A percentile compares a stretch with the other conserved stretches of the same genome.
phyloP scores from a whole-genome alignment of 2,113 vertebrate species.

The Amazona guildingii region DNA sequence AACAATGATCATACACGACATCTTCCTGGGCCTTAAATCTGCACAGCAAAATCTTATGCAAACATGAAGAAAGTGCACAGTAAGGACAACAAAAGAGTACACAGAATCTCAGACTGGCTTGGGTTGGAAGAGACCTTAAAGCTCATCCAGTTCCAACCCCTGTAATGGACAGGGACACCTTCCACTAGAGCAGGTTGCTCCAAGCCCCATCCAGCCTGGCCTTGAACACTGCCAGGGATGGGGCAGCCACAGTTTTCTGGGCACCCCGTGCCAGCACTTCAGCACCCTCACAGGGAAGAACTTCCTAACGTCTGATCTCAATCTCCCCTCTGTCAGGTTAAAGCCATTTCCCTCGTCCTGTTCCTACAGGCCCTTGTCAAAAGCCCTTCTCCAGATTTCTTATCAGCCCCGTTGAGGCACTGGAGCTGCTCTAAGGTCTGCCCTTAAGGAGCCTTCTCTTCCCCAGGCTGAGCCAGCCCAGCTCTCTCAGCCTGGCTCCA shows the following conservation, averaged over 20 bases:
- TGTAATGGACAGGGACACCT: background rate
- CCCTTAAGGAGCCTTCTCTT: background rate
- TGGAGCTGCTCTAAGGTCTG: background rate
- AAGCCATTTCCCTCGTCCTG: background rate
- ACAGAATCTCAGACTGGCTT: background rate
- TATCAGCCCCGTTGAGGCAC: background rate
- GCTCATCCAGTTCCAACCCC: background rate
- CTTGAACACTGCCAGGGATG: background rate
- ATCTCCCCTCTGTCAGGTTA: background rate
- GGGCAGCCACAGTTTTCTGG: background rate
- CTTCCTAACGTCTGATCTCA: background rate
- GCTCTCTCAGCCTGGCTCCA: too few species aligned
- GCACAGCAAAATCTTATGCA: background rate
- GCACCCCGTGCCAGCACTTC: background rate
- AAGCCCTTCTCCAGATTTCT: background rate
- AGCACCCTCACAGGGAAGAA: too few species aligned
- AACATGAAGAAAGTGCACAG: background rate
- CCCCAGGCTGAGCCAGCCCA: background rate
- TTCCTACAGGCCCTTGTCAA: background rate
- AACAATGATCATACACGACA: background rate
- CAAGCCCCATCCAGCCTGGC: background rate
- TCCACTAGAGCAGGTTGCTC: background rate
- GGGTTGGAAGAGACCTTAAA: background rate
- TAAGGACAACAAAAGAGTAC: fast-evolving
- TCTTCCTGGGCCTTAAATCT: background rate